Evolutionary conservation across 2,888 invertebrate genomes (phyloP).

Genomic region (Lobophora halterata): DNA sequence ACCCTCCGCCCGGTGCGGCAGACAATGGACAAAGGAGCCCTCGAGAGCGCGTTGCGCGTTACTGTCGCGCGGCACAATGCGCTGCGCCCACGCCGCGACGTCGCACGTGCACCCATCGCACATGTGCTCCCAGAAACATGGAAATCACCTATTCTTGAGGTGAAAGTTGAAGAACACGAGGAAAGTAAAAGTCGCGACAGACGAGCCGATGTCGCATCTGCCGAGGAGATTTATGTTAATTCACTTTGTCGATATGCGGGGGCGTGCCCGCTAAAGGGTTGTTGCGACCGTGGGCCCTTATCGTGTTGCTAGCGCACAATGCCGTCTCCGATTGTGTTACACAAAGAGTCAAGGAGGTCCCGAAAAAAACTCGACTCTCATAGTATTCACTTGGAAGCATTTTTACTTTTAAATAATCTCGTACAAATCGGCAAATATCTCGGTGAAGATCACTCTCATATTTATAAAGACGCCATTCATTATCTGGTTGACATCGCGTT

Average conservation of each 20-base stretch:
- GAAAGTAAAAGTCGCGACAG: conserved; percentile 73
- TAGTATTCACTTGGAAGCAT: conserved; percentile 54
- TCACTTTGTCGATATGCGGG: conserved; percentile 44
- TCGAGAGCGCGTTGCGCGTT: conserved; percentile 42
- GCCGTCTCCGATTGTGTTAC: conserved; percentile 50
- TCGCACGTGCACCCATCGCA: conserved; percentile 3
- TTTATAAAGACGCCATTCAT: conserved; percentile 49
- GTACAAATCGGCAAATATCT: conserved; percentile 53
- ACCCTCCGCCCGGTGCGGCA: conserved; percentile 55
- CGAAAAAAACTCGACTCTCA: conserved; percentile 54
- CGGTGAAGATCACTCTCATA: conserved; percentile 49
- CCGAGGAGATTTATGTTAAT: conserved; percentile 61
- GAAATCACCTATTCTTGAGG: conserved; percentile 70
- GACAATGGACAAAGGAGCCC: conserved; percentile 74
- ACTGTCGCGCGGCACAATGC: conserved; percentile 56
- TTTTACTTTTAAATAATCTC: conserved; percentile 60
- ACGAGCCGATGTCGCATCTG: conserved; percentile 55
- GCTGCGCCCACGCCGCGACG: conserved; percentile 52
- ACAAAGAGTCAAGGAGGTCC: conserved; percentile 53
- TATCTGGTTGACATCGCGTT: conserved; percentile 54
- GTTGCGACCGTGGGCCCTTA: conserved; percentile 57
- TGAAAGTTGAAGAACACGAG: conserved; percentile 73
- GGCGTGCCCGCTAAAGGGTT: conserved; percentile 55
- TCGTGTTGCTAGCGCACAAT: conserved; percentile 54
- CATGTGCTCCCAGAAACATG: conserved; percentile 55